These are phyloP conservation scores for Lepidostoma basale DNA, from an alignment of 1,140 invertebrate species.

Conservation along the genomic window DNA sequence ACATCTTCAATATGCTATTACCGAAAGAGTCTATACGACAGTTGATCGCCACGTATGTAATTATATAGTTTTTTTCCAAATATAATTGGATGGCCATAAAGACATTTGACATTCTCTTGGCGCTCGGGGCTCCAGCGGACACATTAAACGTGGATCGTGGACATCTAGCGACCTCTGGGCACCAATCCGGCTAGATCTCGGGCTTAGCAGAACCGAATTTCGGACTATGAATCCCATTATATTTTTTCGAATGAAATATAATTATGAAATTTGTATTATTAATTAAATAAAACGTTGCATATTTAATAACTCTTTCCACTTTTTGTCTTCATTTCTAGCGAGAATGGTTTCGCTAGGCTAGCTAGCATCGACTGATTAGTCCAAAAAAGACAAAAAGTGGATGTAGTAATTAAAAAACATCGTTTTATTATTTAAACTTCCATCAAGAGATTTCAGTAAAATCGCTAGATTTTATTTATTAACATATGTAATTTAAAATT, in stretches of 20 bases:
- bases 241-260: neutral
- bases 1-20: constrained; percentile 11
- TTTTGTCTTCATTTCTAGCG: too few species aligned
- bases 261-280: neutral
- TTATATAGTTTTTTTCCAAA: constrained; percentile 37
- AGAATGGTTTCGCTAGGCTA: too few species aligned
- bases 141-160: neutral
- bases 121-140: constrained; percentile 27
- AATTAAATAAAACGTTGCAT: too few species aligned
- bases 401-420: too few species aligned
- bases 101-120: constrained; percentile 43
- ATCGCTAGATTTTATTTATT: too few species aligned
- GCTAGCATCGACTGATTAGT: too few species aligned
- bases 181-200: too few species aligned
- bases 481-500: too few species aligned
- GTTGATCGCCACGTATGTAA: constrained; percentile 33
- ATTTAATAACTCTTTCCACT: too few species aligned
- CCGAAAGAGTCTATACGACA: constrained; percentile 23
- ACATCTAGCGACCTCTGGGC: constrained; percentile 12
- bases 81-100: constrained; percentile 44
- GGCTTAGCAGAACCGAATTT: neutral
- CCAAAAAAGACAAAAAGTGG: too few species aligned
- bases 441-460: too few species aligned
- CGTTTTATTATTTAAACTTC: too few species aligned
- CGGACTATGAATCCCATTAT: neutral